These are phyloP conservation scores for Cyanoderma ruficeps DNA, from an alignment of 2,113 vertebrate species.

Conservation along the genomic window DNA sequence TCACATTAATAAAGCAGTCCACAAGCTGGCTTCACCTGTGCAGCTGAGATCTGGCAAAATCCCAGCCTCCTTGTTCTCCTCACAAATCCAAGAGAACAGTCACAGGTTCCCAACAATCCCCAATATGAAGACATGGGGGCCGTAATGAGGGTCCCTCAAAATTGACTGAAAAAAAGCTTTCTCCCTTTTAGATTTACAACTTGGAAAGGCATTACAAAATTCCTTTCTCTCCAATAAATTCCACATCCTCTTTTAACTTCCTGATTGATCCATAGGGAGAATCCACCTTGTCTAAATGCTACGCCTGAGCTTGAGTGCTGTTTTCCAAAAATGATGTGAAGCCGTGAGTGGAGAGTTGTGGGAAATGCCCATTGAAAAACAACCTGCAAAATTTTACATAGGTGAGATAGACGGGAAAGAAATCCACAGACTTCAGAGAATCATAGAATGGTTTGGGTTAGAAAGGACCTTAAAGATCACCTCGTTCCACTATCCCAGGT, in stretches of 20 bases:
- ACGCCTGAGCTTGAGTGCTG: rapidly evolving
- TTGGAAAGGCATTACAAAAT: neutral
- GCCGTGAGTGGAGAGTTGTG: neutral
- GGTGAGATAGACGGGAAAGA: neutral
- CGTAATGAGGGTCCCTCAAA: neutral
- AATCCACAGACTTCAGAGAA: neutral
- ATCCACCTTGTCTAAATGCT: neutral
- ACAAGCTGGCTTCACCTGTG: neutral
- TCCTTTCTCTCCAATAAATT: neutral
- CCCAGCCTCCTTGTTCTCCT: neutral
- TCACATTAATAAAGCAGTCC: neutral
- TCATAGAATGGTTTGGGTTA: neutral
- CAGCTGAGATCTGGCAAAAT: neutral
- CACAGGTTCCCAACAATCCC: neutral
- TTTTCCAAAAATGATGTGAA: neutral
- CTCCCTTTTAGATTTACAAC: neutral
- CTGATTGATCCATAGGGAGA: neutral
- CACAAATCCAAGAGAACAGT: neutral
- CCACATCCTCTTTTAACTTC: neutral
- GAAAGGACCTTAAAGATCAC: neutral
- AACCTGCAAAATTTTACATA: neutral
- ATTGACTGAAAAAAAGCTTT: neutral
- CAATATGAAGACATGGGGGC: rapidly evolving
- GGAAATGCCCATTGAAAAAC: neutral
- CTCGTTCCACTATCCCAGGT: rapidly evolving